Evolutionary conservation across 1,140 invertebrate genomes (phyloP).

Genomic region (Galleria mellonella): DNA sequence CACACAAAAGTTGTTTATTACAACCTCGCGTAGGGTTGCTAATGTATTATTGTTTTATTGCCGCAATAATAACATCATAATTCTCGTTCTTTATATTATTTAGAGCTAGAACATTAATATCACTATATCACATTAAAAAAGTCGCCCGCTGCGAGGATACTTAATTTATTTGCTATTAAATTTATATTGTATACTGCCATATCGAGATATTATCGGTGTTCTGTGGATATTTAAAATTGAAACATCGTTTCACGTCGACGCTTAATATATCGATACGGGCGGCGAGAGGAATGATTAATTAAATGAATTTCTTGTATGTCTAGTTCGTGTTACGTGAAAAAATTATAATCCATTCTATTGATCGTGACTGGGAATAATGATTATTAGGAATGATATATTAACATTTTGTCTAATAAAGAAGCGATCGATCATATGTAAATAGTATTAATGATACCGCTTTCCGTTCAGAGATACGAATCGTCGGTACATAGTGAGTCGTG

Average conservation of each 20-base stretch:
- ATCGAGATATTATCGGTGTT: neutral
- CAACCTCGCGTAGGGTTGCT: conserved; percentile 48
- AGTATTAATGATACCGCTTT: conserved; percentile 57
- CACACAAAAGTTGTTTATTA: conserved; percentile 66
- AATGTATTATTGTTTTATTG: conserved; percentile 57
- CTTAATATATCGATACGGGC: neutral
- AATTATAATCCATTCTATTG: conserved; percentile 24
- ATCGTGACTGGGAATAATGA: conserved; percentile 29
- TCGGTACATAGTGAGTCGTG: conserved; percentile 25
- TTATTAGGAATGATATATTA: conserved; percentile 38
- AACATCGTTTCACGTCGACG: conserved; percentile 7
- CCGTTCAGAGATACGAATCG: conserved; percentile 52
- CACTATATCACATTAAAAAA: conserved; percentile 45
- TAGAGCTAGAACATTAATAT: conserved; percentile 48
- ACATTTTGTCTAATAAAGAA: conserved; percentile 15
- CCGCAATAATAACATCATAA: conserved; percentile 51
- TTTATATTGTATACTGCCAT: conserved; percentile 41
- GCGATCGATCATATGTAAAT: conserved; percentile 50
- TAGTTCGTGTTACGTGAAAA: conserved; percentile 20
- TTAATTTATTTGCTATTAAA: conserved; percentile 50
- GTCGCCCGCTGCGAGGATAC: conserved; percentile 36
- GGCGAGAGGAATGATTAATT: conserved; percentile 4
- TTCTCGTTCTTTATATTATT: conserved; percentile 55
- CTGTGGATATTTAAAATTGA: conserved; percentile 13
- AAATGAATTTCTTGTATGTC: conserved; percentile 3